Base-by-base conservation (phyloP, 2,888 invertebrate species). In the Ichneumoninae sp. region DNA sequence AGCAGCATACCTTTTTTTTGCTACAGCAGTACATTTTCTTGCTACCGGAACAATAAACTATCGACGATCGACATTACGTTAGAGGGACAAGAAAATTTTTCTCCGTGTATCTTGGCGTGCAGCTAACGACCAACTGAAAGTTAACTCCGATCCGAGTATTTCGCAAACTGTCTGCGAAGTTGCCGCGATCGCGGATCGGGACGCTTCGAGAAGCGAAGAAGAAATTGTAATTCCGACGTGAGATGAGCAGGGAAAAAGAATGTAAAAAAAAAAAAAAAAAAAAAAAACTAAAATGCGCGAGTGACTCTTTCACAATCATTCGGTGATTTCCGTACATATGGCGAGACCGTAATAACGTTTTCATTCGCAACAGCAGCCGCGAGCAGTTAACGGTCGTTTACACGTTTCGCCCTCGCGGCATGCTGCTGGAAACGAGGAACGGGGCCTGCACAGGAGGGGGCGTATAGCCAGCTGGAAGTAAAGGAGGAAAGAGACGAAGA, bases 331-430 rank as follows among this genome's bases (percentile, higher is more conserved):
- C 74, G 65, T 75, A 36, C 74, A 65, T 50, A 75, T 65, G 50
- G 65, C 33, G 50, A 50, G 33, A 65, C 63, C 65, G 65, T 75
- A 75, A 75, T 65, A 75, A 19, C 65, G 63, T 75, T 75, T 75
- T 65, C 65, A 75, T 75, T 75, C 65, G 74, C 63, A 75, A 75
- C 73, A 73, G 73, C 73, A 60, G 73, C 60, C 44, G 57, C 73
- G 50, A 65, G 65, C 65, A 65, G 63, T 75, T 75, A 65, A 50
- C 30, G 50, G 50, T 75, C 74, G 74, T 65, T 63, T 63, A 65
- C 33, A 75, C 74, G 74, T 75, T 65, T 75, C 63, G 63, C 65
- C 36, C 30, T 19, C 19, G 50, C n/a, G 44, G 50, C 47, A 50
- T 36, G 33, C 19, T 50, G 50, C 63, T 50, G 33, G 19, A 75